These are phyloP conservation scores for Eupsilia transversa DNA, from an alignment of 2,888 invertebrate species.

Conservation along the genomic window DNA sequence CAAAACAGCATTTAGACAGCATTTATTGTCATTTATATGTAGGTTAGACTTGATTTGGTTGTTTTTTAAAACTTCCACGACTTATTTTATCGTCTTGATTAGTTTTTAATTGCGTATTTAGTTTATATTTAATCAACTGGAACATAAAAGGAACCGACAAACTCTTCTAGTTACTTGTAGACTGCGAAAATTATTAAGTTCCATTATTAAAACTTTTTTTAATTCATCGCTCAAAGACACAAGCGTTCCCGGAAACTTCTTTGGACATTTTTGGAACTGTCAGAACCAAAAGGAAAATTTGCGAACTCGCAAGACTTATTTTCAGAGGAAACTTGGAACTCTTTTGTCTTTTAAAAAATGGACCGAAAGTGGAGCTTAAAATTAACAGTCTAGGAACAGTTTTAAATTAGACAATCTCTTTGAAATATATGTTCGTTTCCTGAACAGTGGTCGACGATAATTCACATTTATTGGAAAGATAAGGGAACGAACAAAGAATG, in stretches of 20 bases:
- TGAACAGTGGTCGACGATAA: constrained; percentile 84
- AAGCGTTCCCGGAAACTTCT: constrained; percentile 62
- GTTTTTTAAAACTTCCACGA: constrained; percentile 1
- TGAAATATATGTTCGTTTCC: constrained; percentile 83
- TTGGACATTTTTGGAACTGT: constrained; percentile 70
- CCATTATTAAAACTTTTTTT: constrained; percentile 65
- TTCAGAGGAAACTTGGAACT: constrained; percentile 31
- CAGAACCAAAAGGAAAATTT: constrained; percentile 64
- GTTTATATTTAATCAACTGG: constrained; percentile 44
- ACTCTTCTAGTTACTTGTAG: constrained; percentile 12
- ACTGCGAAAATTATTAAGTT: constrained; percentile 49
- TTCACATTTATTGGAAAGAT: constrained; percentile 88
- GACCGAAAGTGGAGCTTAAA: constrained; percentile 54
- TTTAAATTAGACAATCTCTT: constrained; percentile 88
- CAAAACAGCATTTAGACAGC: constrained; percentile 22
- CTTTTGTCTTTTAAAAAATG: constrained; percentile 57
- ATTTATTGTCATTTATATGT: constrained; percentile 9
- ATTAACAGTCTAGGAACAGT: constrained; percentile 80
- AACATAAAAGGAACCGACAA: constrained; percentile 40
- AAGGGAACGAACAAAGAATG: constrained; percentile 85
- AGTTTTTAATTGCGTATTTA: constrained; percentile 12
- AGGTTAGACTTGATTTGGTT: neutral
- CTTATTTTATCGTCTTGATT: constrained; percentile 11
- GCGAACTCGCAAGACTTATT: constrained; percentile 52
- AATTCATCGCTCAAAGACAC: constrained; percentile 66